Evolutionary conservation across 2,113 vertebrate genomes (phyloP), one percentile per base, ranked within the genome.

Genomic region (Cromileptes altivelis): DNA sequence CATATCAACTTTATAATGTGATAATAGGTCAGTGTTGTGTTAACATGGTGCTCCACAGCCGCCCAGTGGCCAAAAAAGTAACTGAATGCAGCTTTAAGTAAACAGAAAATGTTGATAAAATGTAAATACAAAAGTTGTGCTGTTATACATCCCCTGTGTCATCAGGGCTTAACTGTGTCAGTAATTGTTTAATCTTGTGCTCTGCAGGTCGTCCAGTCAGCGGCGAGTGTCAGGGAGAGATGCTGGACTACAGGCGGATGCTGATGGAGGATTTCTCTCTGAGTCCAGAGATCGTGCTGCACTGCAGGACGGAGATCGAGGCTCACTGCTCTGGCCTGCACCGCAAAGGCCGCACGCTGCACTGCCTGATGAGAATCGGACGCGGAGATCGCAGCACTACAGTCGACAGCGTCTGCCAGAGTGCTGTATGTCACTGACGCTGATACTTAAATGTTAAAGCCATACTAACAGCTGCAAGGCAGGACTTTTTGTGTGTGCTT

Each of bases 241-340:
- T 99, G 98, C 64, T 99, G 89, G 98, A 99, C 91, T 99, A 99
- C 94, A 92, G 98, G 21, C 96, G 97, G 83, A 99, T 99, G 97
- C 92, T 99, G 79, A 99, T 99, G 98, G 98, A 99, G 78, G 98
- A 99, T 91, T 99, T 97, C 89, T 99, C 98, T 0, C 91, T 99
- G 88, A 99, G 97, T 88, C 98, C 98, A 0, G 98, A 99, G 86
- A 99, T 99, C 79, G 97, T 99, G 90, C 96, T 99, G 19, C 97
- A 98, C 90, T 99, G 98, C 92, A 96, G 97, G 0, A 94, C 95
- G 0, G 98, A 99, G 92, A 99, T 99, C 0, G 97, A 99, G 42
- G 94, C 96, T 15, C 97, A 98, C 85, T 99, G 98, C 91, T 99
- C 98, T 0, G 98, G 98, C 6, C 94, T 99, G 42, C 98, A 99